phyloP scores from a whole-genome alignment of 2,888 invertebrate species.

The Microchrysa polita region DNA sequence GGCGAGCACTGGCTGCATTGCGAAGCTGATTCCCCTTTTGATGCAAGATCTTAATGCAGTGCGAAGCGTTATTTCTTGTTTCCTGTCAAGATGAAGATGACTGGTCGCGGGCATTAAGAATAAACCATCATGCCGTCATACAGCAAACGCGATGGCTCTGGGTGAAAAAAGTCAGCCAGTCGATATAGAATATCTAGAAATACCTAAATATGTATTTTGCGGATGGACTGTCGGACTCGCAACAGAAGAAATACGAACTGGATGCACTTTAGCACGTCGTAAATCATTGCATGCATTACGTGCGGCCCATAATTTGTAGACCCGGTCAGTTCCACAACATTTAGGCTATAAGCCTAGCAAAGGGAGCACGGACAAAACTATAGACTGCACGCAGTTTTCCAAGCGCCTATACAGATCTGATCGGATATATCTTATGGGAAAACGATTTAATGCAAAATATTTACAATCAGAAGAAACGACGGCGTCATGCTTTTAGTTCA shows the following conservation, averaged over 20 bases:
- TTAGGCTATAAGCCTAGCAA: constrained; percentile 6
- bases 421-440: no score
- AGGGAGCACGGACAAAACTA: neutral
- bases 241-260: neutral
- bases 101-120: neutral
- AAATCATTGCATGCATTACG: constrained; percentile 1
- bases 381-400: no score
- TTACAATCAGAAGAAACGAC: no score
- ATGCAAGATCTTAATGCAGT: neutral
- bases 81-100: neutral
- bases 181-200: no score
- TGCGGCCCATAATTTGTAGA: neutral
- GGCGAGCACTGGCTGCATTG: no score
- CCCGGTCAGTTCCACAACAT: neutral
- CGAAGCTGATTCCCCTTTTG: no score
- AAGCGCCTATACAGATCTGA: no score
- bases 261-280: neutral
- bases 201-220: no score
- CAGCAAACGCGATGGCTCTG: neutral
- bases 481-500: no score
- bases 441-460: no score
- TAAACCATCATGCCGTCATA: no score
- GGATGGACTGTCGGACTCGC: constrained; percentile 3
- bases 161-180: no score
- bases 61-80: constrained; percentile 9